Conservation (phyloP, 2,797 vertebrate genomes). For the Onychomys torridus region DNA sequence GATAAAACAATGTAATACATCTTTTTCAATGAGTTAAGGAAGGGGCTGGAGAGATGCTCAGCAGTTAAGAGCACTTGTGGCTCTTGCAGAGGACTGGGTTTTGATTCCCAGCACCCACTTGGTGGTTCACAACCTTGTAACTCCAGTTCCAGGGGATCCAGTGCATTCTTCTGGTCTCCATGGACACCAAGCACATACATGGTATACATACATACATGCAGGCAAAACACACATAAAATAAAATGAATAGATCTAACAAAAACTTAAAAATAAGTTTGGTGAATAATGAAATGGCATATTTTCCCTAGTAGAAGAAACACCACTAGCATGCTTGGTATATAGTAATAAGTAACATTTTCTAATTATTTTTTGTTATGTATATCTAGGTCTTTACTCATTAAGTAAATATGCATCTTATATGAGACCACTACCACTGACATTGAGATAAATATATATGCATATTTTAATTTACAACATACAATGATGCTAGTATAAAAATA, state of each 20-base stretch:
- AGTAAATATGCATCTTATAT: constrained; percentile 40
- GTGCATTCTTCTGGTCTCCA: background rate
- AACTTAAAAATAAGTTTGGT: background rate
- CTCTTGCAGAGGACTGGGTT: background rate
- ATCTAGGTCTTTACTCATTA: background rate
- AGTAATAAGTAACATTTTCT: background rate
- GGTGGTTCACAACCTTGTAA: background rate
- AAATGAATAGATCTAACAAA: background rate
- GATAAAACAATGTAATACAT: background rate
- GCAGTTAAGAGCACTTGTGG: background rate
- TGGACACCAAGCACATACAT: background rate
- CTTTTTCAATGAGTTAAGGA: background rate
- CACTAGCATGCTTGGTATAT: background rate
- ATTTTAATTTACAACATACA: constrained; percentile 35
- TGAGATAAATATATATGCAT: constrained; percentile 16
- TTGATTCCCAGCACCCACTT: background rate
- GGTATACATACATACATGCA: background rate
- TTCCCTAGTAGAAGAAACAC: constrained; percentile 23
- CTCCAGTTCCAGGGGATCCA: background rate
- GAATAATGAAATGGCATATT: background rate
- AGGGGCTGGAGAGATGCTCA: background rate
- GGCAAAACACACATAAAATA: background rate
- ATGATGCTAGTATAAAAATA: constrained; percentile 11
- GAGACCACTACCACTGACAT: background rate
- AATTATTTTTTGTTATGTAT: background rate